These are phyloP conservation scores for Globodera ellingtonae DNA, from an alignment of 1,140 invertebrate genomes.

Conservation along the genomic window DNA sequence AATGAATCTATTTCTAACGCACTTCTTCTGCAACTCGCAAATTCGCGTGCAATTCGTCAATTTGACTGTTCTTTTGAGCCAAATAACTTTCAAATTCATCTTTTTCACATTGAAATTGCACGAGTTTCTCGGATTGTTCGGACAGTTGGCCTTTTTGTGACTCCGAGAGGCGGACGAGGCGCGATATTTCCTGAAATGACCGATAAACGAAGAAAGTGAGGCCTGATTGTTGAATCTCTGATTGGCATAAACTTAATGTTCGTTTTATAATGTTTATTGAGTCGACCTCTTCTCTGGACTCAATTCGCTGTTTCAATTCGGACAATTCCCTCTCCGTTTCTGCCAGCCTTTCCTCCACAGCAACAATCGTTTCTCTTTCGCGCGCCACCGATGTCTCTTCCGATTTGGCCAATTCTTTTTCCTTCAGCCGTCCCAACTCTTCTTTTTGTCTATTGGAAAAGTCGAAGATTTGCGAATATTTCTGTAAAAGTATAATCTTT, in stretches of 20 bases:
- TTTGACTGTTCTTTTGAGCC: slow-evolving; percentile 2
- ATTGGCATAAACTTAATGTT: too few relatives aligned
- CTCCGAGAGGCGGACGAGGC: too few relatives aligned
- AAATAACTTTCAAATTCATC: slow-evolving; percentile 12
- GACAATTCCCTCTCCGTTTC: not conserved
- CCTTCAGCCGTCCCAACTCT: not conserved
- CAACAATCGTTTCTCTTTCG: not conserved
- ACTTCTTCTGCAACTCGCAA: not conserved
- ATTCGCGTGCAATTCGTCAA: not conserved
- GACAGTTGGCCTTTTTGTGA: too few relatives aligned
- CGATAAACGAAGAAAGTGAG: too few relatives aligned
- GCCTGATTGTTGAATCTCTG: too few relatives aligned
- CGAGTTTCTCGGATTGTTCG: too few relatives aligned
- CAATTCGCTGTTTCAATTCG: not conserved
- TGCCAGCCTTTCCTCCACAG: not conserved
- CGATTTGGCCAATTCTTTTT: not conserved
- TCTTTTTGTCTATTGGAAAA: slow-evolving; percentile 15
- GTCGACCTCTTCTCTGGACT: not conserved
- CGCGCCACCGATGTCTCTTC: not conserved
- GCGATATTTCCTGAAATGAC: too few relatives aligned
- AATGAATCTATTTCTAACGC: too few relatives aligned
- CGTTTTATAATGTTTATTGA: not conserved
- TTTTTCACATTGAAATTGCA: not conserved
- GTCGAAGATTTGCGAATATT: not conserved
- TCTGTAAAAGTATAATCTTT: not conserved